These are phyloP conservation scores for Mythimna lalbum DNA, from an alignment of 2,888 invertebrate genomes.

Conservation along the genomic window DNA sequence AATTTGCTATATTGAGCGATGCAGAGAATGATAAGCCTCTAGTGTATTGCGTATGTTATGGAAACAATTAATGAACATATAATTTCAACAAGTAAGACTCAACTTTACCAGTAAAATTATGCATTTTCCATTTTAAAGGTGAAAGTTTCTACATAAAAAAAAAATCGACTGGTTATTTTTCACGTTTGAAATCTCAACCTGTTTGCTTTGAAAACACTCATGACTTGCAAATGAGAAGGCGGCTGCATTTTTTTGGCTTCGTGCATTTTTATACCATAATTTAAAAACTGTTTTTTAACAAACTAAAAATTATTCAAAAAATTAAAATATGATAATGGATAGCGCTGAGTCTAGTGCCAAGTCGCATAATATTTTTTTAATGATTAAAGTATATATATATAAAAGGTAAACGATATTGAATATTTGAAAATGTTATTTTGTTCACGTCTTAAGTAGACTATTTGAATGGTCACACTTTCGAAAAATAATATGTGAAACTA, in stretches of 20 bases:
- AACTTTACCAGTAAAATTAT: background rate
- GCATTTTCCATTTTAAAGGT: background rate
- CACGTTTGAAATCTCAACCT: conserved; percentile 39
- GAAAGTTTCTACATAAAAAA: background rate
- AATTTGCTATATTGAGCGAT: conserved; percentile 32
- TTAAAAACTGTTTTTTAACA: background rate
- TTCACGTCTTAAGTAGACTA: background rate
- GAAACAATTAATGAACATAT: conserved; percentile 1
- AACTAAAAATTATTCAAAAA: background rate
- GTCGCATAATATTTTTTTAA: background rate
- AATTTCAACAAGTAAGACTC: background rate
- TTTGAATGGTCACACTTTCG: too few species aligned
- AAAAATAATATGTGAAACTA: background rate
- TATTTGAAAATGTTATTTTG: too few species aligned
- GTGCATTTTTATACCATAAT: conserved; percentile 14
- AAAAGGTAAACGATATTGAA: background rate
- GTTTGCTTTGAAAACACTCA: conserved; percentile 48
- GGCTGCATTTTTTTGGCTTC: conserved; percentile 43
- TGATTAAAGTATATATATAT: background rate
- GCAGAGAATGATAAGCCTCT: conserved; percentile 16
- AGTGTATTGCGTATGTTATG: conserved; percentile 10
- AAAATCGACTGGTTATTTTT: conserved; percentile 31
- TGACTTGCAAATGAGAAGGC: conserved; percentile 57
- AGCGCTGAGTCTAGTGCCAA: background rate
- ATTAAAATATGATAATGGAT: background rate